Evolutionary conservation across 2,113 vertebrate genomes (phyloP), one percentile per base, ranked within the genome.

Genomic region (Sinocyclocheilus rhinocerous): DNA sequence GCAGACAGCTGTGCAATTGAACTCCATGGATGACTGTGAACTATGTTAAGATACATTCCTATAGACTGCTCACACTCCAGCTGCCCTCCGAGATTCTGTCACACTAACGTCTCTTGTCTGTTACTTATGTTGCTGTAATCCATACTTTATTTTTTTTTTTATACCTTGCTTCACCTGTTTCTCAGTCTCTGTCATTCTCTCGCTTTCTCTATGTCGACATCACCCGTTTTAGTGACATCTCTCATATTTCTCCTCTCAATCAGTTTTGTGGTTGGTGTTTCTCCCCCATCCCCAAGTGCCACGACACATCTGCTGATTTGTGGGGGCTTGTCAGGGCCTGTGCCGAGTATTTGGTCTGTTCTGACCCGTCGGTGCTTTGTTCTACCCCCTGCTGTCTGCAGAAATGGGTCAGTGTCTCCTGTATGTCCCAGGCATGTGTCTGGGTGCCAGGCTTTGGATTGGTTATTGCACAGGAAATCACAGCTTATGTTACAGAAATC

Each of bases 1-100:
- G 36, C 48, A 36, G 12, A 77, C 90, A 89, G 85, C 91, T 92
- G 89, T 84, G 87, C 33, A 84, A 63, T 69, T 61, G 77, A 83
- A 87, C 85, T 84, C 8, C 70, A 86, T 50, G 20, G 18, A 26
- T 79, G 50, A 87, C 61, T 33, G n/a, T 24, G 9, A 73, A 52
- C 57, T 89, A 89, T 91, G 89, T 77, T 0, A 33, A 76, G 81
- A 89, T 55, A 11, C 83, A 76, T 86, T 89, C 85, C 79, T 11
- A 0, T 16, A 76, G 48, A 83, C 67, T 45, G 18, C 84, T 76
- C 48, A 33, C 69, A 8, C 61, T 65, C 57, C 76, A 65, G 48
- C 13, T 45, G 73, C 87, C 55, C 76, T 48, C 84, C 76, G 86
- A 83, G 65, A 90, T 87, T 90, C 80, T 86, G 80, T 39, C 84